These are phyloP conservation scores for Recurvirostra avosetta DNA, from an alignment of 2,113 vertebrate genomes.

Conservation along the genomic window DNA sequence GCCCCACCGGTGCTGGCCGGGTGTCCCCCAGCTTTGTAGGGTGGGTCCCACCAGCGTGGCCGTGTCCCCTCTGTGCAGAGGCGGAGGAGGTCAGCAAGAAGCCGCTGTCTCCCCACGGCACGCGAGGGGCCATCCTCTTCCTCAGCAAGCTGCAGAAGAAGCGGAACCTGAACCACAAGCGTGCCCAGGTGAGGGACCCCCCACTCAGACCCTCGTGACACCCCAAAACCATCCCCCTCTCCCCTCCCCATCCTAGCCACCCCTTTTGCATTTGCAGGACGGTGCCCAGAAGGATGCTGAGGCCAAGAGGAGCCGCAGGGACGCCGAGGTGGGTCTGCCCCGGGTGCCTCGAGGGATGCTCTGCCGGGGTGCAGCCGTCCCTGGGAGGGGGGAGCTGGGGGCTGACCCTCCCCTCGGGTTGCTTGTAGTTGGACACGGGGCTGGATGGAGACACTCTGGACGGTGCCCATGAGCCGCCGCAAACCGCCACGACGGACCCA, in stretches of 20 bases:
- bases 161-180: slow-evolving; percentile 74
- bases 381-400: not conserved
- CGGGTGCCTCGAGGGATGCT: fast-evolving
- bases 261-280: not conserved
- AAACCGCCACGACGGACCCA: fast-evolving
- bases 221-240: not conserved
- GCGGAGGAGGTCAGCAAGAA: slow-evolving; percentile 28
- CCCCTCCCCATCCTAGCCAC: not conserved
- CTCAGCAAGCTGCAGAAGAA: slow-evolving; percentile 90
- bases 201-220: not conserved
- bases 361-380: not conserved
- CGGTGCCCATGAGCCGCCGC: fast-evolving
- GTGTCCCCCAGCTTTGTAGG: not conserved
- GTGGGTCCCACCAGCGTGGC: not conserved
- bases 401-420: not conserved
- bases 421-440: not conserved
- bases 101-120: slow-evolving; percentile 45
- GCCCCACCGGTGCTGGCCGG: not conserved
- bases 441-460: not conserved
- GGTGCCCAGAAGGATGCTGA: slow-evolving; percentile 2
- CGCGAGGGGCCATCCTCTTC: slow-evolving; percentile 82
- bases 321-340: not conserved
- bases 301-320: slow-evolving; percentile 17
- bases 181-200: slow-evolving; percentile 36
- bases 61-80: slow-evolving; percentile 34